phyloP scores from a whole-genome alignment of 2,797 vertebrate genomes.

The Diplodus sargus region DNA sequence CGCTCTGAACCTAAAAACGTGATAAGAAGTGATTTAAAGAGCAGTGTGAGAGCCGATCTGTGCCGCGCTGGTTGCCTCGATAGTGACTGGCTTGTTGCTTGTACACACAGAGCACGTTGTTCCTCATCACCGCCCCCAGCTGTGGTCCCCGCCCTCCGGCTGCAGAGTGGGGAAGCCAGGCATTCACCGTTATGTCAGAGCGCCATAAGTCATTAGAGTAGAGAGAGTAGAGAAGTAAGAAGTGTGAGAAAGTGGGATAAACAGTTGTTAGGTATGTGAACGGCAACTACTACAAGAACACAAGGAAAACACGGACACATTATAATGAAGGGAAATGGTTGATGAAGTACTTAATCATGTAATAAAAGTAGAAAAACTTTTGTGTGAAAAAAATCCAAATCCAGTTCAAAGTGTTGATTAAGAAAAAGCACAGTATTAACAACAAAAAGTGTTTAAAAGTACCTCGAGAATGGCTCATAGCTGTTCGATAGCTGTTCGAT shows the following conservation, averaged over 20 bases:
- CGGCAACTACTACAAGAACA: neutral
- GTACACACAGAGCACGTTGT: constrained; percentile 61
- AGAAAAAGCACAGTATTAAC: neutral
- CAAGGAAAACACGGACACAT: neutral
- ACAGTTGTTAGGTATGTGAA: neutral
- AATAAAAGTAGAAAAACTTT: neutral
- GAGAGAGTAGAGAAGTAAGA: neutral
- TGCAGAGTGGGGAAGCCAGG: constrained; percentile 49
- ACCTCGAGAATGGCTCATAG: neutral
- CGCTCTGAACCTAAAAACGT: constrained; percentile 12
- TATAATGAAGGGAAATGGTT: neutral
- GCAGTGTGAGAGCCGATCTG: neutral
- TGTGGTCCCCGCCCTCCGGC: constrained; percentile 47
- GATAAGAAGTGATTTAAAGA: constrained; percentile 16
- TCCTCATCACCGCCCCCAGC: constrained; percentile 47
- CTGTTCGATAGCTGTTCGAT: neutral
- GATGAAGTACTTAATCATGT: neutral
- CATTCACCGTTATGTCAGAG: neutral
- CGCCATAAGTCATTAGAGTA: neutral
- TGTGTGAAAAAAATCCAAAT: neutral
- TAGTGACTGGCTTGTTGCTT: constrained; percentile 45
- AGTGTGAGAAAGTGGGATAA: neutral
- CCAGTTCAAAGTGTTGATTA: too few species aligned
- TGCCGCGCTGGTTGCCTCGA: constrained; percentile 20
- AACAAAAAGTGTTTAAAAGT: neutral